These are phyloP conservation scores for Entomobrya proxima DNA, from an alignment of 2,888 invertebrate genomes.

Conservation along the genomic window DNA sequence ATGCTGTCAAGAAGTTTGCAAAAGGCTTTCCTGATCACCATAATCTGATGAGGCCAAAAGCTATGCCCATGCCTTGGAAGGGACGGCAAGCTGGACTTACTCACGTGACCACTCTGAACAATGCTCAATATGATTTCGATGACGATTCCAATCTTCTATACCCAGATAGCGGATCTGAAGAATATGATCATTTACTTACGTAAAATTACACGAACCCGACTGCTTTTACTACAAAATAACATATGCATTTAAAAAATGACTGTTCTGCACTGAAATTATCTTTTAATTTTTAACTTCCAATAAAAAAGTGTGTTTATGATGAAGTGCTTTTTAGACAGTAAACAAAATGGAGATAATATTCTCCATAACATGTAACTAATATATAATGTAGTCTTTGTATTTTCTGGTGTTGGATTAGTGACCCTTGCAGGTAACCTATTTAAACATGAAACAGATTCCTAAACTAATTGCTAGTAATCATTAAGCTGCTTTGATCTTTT, in stretches of 20 bases:
- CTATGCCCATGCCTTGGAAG: slow-evolving; percentile 33
- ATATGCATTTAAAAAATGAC: neutral
- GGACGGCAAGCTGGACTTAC: slow-evolving; percentile 31
- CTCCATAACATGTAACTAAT: too few species aligned
- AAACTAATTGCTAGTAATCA: too few species aligned
- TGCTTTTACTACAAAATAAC: neutral
- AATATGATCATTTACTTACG: slow-evolving; percentile 50
- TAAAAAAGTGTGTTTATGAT: too few species aligned
- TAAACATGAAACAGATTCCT: too few species aligned
- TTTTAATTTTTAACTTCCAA: too few species aligned
- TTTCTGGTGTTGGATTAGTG: too few species aligned
- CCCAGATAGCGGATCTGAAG: slow-evolving; percentile 56
- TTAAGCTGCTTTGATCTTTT: too few species aligned
- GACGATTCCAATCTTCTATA: slow-evolving; percentile 44
- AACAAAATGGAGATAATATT: too few species aligned
- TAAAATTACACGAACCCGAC: neutral
- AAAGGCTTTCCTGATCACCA: slow-evolving; percentile 38
- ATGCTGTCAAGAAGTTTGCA: slow-evolving; percentile 29
- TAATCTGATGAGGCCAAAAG: slow-evolving; percentile 36
- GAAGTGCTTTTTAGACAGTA: too few species aligned
- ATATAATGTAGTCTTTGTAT: too few species aligned
- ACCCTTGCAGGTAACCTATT: too few species aligned
- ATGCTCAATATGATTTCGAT: neutral
- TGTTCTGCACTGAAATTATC: too few species aligned
- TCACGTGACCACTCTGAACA: neutral